Conservation (phyloP, 2,113 vertebrate species). For the Gymnorhina tibicen region DNA sequence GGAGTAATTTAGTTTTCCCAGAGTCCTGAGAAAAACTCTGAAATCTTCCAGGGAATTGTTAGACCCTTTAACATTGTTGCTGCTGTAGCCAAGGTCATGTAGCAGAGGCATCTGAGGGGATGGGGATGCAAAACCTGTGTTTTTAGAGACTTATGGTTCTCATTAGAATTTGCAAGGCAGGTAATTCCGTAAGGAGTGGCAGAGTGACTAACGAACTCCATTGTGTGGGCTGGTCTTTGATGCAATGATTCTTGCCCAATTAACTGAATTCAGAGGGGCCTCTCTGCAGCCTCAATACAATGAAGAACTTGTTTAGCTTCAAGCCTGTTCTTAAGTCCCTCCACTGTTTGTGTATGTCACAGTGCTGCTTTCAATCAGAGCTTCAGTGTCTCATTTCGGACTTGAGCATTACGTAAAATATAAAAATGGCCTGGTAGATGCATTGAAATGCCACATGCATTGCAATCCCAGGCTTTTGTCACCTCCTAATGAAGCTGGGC, state of each 20-base stretch:
- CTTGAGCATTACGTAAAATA: neutral
- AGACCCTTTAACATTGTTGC: fast-evolving
- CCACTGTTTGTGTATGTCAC: neutral
- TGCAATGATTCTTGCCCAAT: neutral
- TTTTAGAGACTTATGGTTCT: neutral
- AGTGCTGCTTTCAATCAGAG: neutral
- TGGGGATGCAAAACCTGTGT: neutral
- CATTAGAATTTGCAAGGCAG: neutral
- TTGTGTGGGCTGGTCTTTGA: neutral
- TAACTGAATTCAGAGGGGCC: neutral
- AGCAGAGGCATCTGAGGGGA: neutral
- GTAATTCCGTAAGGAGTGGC: neutral
- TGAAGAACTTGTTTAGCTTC: neutral
- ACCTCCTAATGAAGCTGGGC: neutral
- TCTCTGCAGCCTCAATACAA: neutral
- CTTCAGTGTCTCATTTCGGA: neutral
- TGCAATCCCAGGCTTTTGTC: neutral
- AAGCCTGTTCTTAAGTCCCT: neutral
- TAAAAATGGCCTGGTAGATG: neutral
- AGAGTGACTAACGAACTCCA: neutral
- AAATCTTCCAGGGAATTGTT: neutral
- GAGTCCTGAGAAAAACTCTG: neutral
- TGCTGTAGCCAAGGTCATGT: neutral
- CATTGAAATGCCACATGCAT: neutral
- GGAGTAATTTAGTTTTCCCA: neutral